Percentiles rank a stretch among this genome's conserved stretches.
These are phyloP conservation scores for Telenomus remus DNA, from an alignment of 1,140 invertebrate genomes.

Conservation along the genomic window DNA sequence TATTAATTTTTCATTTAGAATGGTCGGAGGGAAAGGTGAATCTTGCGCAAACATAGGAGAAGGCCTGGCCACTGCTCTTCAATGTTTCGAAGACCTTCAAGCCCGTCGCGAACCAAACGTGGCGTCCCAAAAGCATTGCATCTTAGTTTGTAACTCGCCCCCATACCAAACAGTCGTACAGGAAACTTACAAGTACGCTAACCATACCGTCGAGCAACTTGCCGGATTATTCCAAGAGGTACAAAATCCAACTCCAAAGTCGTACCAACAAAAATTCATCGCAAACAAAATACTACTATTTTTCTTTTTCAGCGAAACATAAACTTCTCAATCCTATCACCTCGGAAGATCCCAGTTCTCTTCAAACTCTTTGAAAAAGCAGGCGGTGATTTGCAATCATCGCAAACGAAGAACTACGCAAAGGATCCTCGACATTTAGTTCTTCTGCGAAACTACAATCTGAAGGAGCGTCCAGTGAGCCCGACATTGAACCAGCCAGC, in stretches of 20 bases:
- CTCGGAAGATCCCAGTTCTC: slow-evolving; percentile 88
- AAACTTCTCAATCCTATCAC: slow-evolving; percentile 91
- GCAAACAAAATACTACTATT: slow-evolving; percentile 3
- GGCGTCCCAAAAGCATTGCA: slow-evolving; percentile 81
- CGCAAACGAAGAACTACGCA: slow-evolving; percentile 92
- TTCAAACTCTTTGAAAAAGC: slow-evolving; percentile 88
- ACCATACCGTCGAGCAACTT: slow-evolving; percentile 85
- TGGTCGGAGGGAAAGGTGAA: slow-evolving; percentile 92
- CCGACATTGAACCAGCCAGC: slow-evolving; percentile 75
- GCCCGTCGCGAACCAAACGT: slow-evolving; percentile 79
- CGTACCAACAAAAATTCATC: no score
- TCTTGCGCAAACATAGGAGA: slow-evolving; percentile 92
- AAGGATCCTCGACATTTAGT: slow-evolving; percentile 91
- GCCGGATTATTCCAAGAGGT: slow-evolving; percentile 84
- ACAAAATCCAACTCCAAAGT: slow-evolving; percentile 19
- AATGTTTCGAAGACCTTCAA: slow-evolving; percentile 91
- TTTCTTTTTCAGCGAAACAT: slow-evolving; percentile 80
- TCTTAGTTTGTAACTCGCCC: slow-evolving; percentile 94
- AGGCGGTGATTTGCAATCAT: slow-evolving; percentile 86
- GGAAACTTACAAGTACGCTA: slow-evolving; percentile 84
- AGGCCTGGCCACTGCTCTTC: slow-evolving; percentile 89
- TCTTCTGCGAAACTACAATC: slow-evolving; percentile 79
- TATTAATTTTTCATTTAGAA: slow-evolving; percentile 75
- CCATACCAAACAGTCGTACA: slow-evolving; percentile 90
- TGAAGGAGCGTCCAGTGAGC: slow-evolving; percentile 88